Base-by-base conservation (phyloP, 2,888 invertebrate species). In the Cheilosia urbana region DNA sequence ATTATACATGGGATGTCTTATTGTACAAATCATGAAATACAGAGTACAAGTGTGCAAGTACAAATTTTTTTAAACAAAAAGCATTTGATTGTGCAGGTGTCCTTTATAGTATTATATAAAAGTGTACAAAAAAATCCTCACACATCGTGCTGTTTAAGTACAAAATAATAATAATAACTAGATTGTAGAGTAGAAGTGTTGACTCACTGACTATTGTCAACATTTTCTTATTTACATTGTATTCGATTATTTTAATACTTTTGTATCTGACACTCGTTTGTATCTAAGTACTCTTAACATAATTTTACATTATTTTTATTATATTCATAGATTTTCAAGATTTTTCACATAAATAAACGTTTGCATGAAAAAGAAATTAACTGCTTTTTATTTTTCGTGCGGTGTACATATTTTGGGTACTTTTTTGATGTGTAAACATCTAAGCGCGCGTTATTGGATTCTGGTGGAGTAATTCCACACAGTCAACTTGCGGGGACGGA, bases 21-120 rank as follows among this genome's bases (percentile, higher is more conserved):
- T 57, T 69, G 76, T 65, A 79, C 57, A 68, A 63, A 72, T 63
- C 49, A 57, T 53, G 47, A 68, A 77, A 81, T 72, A 57, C 85
- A 81, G 85, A 85, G 84, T 85, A 85, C 84, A 85, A 80, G 80
- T 17, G 69, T 49, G 63, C 58, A 68, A 85, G 85, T 85, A 85
- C 85, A 85, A 80, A 85, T 85, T 81, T 80, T 85, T 71, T 40
- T 51, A 21, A 27, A 55, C 13, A 40, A 55, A 42, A 3, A 71
- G 27, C 24, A 66, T 51, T 15, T 37, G 57, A 42, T 30, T 71
- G 76, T 37, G 63, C 57, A 51, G 42, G 66, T 55, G 37, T 30
- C 53, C 66, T 58, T 79, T 58, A 49, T 65, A 37, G 45, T 34
- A 58, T 27, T 57, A 37, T 13, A 58, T 53, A 47, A 63, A 63